phyloP scores from a whole-genome alignment of 2,888 invertebrate species.

The Dione juno region DNA sequence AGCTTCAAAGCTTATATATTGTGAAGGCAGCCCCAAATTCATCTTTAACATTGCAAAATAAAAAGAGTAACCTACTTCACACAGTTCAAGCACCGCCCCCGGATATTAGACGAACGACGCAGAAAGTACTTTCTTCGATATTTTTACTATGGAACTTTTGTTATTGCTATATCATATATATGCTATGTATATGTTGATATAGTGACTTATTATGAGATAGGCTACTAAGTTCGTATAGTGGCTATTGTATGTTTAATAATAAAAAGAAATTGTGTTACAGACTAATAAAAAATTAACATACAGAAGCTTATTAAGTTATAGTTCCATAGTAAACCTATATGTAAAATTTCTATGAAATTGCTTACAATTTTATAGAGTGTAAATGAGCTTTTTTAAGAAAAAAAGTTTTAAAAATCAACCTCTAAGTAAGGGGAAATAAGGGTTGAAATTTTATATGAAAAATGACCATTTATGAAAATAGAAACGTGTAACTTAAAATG shows the following conservation, averaged over 20 bases:
- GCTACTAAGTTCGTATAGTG: neutral
- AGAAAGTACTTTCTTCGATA: slow-evolving; percentile 10
- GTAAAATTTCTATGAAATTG: too few species aligned
- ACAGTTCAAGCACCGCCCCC: slow-evolving; percentile 13
- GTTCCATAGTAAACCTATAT: too few species aligned
- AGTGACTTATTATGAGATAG: neutral
- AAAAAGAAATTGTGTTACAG: too few species aligned
- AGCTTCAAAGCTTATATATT: neutral
- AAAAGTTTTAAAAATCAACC: too few species aligned
- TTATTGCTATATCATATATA: neutral
- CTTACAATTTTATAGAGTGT: too few species aligned
- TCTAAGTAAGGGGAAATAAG: too few species aligned
- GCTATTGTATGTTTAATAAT: neutral
- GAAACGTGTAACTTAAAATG: too few species aligned
- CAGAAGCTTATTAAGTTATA: too few species aligned
- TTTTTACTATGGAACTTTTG: slow-evolving; percentile 10
- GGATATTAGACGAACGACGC: slow-evolving; percentile 20
- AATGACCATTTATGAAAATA: too few species aligned
- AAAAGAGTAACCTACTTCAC: slow-evolving; percentile 18
- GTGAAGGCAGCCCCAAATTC: neutral
- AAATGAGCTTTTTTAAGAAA: too few species aligned
- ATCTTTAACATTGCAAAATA: neutral
- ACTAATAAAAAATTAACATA: too few species aligned
- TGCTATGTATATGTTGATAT: neutral
- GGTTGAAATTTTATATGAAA: too few species aligned